Base-by-base conservation (phyloP, 2,888 invertebrate species). In the Cosmopolites sordidus region DNA sequence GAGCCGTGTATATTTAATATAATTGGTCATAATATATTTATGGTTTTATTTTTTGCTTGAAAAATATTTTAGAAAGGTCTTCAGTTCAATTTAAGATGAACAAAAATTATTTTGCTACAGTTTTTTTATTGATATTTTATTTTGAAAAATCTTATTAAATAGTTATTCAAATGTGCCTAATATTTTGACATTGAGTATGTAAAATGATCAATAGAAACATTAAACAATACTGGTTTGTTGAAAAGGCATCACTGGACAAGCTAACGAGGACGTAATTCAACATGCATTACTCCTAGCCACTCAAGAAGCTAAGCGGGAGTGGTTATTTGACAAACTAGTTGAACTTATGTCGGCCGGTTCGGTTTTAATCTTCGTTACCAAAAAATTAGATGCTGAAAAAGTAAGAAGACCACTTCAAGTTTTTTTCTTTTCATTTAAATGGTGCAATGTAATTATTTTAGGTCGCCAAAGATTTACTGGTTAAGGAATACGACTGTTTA, bases 121-220 rank as follows among this genome's bases (percentile, higher is more conserved):
- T 99, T 2, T 77, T 99, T 15, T 88, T 99, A 64, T 99, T 99
- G 75, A 98, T 99, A n/a, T n/a, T n/a, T n/a, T n/a, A n/a, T n/a
- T n/a, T n/a, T n/a, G n/a, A n/a, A n/a, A n/a, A n/a, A n/a, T n/a
- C n/a, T n/a, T n/a, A n/a, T n/a, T n/a, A n/a, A n/a, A n/a, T n/a
- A n/a, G n/a, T n/a, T n/a, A n/a, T n/a, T n/a, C n/a, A n/a, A n/a
- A n/a, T n/a, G n/a, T 1, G 98, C 98, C 0, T 94, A 96, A 75
- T 99, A 99, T 80, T 82, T 87, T 45, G 96, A 99, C 74, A 92
- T 95, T 0, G 97, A 98, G 70, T 92, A 94, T 68, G 83, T 96
- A 22, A 82, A 5, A 5, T 5, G n/a, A 6, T 12, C 14, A 12
- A 6, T 38, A 9, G 5, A 9, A 38, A 4, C 4, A 9, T 9